These are phyloP conservation scores for Aphis craccivora DNA, from an alignment of 1,140 invertebrate genomes.

Conservation along the genomic window DNA sequence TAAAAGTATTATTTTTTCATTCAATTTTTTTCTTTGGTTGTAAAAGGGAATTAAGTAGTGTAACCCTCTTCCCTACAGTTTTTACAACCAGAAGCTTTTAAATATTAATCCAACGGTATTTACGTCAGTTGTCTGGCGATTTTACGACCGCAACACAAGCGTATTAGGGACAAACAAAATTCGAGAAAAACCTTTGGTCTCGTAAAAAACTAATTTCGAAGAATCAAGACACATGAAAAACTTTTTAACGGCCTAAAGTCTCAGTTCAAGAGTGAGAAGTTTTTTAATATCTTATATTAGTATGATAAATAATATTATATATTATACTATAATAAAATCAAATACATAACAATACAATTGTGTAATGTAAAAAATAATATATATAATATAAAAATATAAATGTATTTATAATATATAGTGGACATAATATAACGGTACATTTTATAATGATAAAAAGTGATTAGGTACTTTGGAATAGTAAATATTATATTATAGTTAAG, in stretches of 20 bases:
- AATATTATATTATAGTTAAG: not conserved
- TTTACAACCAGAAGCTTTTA: conserved; percentile 44
- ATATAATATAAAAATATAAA: no score
- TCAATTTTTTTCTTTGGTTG: conserved; percentile 2
- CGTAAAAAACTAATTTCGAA: conserved; percentile 22
- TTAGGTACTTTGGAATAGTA: not conserved
- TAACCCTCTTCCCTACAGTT: not conserved
- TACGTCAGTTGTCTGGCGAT: not conserved
- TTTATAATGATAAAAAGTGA: not conserved
- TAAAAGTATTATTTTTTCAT: conserved; percentile 41
- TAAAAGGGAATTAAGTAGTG: conserved; percentile 47
- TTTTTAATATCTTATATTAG: not conserved
- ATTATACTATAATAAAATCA: not conserved
- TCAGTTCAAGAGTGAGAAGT: not conserved
- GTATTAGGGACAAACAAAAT: not conserved
- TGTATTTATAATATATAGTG: not conserved
- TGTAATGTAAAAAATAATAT: no score
- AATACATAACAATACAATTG: not conserved
- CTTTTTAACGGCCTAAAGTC: not conserved
- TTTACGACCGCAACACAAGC: conserved; percentile 19
- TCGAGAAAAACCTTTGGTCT: not conserved
- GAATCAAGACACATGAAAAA: not conserved
- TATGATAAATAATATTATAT: not conserved
- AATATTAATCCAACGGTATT: conserved; percentile 50
- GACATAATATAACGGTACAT: not conserved